Evolutionary conservation across 2,888 invertebrate species (phyloP).

Genomic region (Icerya purchasi): DNA sequence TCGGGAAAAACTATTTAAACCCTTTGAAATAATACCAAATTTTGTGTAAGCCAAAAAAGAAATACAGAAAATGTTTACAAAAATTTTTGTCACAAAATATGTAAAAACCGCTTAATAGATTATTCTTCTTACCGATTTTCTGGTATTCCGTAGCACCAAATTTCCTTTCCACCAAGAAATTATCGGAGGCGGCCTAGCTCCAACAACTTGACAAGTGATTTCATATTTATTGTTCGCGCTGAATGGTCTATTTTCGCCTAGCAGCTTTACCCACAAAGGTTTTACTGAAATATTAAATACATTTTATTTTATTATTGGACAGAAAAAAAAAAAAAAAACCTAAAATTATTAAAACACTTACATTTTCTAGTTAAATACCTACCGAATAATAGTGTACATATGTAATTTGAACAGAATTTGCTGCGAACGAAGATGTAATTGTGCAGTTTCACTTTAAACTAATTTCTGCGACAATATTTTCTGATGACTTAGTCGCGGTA

Average conservation of each 20-base stretch:
- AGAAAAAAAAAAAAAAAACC: too few species aligned
- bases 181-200: slow-evolving; percentile 51
- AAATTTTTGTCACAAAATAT: neutral
- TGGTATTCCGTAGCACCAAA: slow-evolving; percentile 39
- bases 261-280: slow-evolving; percentile 44
- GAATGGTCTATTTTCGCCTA: slow-evolving; percentile 45
- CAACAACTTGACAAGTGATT: slow-evolving; percentile 47
- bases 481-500: too few species aligned
- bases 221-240: slow-evolving; percentile 49
- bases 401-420: too few species aligned
- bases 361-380: too few species aligned
- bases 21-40: too few species aligned
- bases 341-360: too few species aligned
- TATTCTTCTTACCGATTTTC: slow-evolving; percentile 37
- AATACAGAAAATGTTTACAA: neutral
- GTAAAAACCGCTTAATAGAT: neutral
- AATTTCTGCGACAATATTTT: too few species aligned
- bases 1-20: too few species aligned
- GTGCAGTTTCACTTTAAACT: too few species aligned
- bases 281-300: slow-evolving; percentile 34
- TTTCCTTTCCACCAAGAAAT: slow-evolving; percentile 60
- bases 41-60: too few species aligned
- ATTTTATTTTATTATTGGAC: neutral
- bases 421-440: too few species aligned
- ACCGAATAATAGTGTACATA: too few species aligned